A percentile compares a stretch with the other conserved stretches of the same genome.
phyloP scores from a whole-genome alignment of 1,140 invertebrate genomes.

The Magallana ariakensis region DNA sequence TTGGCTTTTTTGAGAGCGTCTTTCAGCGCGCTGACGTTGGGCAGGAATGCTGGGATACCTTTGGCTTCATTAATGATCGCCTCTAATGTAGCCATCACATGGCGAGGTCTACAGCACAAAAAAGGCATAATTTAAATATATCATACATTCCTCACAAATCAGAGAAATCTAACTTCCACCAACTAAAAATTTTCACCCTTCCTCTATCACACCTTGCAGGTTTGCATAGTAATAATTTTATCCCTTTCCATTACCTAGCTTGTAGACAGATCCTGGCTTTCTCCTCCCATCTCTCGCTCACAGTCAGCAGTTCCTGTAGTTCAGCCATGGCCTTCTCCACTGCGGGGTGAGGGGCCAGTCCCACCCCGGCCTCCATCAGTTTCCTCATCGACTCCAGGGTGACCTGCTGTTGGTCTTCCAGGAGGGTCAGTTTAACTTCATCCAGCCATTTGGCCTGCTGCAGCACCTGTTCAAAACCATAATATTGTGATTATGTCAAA shows the following conservation, averaged over 20 bases:
- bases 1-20: conserved; percentile 90
- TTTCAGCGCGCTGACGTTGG: conserved; percentile 87
- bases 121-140: neutral
- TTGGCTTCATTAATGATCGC: conserved; percentile 87
- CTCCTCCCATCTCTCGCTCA: conserved; percentile 92
- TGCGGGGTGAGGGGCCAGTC: conserved; percentile 86
- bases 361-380: conserved; percentile 86
- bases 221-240: too few species aligned
- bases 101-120: conserved; percentile 77
- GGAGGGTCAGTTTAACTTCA: conserved; percentile 82
- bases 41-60: conserved; percentile 89
- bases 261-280: conserved; percentile 87
- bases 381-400: conserved; percentile 87
- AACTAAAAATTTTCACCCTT: neutral
- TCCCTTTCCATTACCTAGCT: conserved; percentile 77
- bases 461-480: conserved; percentile 72
- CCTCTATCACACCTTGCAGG: neutral
- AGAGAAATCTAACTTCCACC: neutral
- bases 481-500: too few species aligned
- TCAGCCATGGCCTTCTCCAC: conserved; percentile 88
- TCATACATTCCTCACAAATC: neutral
- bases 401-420: conserved; percentile 78
- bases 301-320: conserved; percentile 85
- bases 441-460: conserved; percentile 87
- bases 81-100: conserved; percentile 85